Evolutionary conservation across 2,797 vertebrate genomes (phyloP), one percentile per base, ranked within the genome.

Genomic region (Remorina albescens): DNA sequence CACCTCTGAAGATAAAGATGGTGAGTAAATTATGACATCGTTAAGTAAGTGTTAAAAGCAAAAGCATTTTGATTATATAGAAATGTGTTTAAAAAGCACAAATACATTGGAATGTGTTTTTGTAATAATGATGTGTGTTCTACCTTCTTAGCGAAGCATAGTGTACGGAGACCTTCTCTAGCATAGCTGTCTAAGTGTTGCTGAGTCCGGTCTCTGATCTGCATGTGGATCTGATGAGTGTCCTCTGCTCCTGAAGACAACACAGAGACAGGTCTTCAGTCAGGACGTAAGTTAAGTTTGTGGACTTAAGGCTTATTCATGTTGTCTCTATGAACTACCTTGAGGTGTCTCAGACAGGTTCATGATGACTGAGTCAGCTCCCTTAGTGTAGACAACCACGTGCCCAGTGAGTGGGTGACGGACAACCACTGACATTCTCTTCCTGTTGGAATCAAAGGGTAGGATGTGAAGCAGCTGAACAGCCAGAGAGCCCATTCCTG

Each of bases 391-490:
- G 6, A 98, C 94, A 74, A 97, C 95, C 32, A 98, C 95, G 46
- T 94, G 85, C 18, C 94, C 94, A 26, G 96, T 96, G 69, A 98
- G 78, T 0, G 97, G 98, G 78, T 99, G 97, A 6, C 96, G 95
- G 62, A 99, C 95, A 70, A 99, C 96, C 23, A 99, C 96, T 0
- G 98, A 99, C 98, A 99, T 99, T 74, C 96, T 95, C 78, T 97
- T 99, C 42, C 98, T 93, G 50, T 94, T 86, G 0, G 97, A 96
- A 87, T 98, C 96, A 32, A 99, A 99, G 34, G 98, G 96, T 69
- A 99, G 88, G 73, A 97, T 74, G 67, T 98, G 97, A 2, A 99
- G 90, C 41, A 99, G 93, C 32, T 94, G 94, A 60, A 99, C 95
- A 0, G 84, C 88, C 72, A 98, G 87, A 4, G 89, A 88, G 2